Evolutionary conservation across 2,113 vertebrate genomes (phyloP).

Genomic region (Dissostichus mawsoni): DNA sequence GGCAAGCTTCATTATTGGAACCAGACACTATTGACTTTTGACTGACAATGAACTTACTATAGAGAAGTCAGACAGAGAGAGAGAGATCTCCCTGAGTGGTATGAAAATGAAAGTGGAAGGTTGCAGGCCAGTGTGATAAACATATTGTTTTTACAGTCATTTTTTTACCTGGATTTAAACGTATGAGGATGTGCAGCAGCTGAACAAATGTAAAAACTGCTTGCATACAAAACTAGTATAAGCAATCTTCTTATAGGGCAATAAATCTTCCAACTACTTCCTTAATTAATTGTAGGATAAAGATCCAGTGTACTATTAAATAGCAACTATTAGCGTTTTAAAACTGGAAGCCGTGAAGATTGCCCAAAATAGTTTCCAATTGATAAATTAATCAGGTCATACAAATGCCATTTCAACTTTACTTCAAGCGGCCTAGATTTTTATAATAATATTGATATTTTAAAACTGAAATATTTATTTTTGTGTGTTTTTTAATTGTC

Average conservation of each 20-base stretch:
- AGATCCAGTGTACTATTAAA: neutral
- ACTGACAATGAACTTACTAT: conserved; percentile 1
- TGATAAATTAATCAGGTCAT: too few relatives aligned
- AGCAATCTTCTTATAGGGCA: neutral
- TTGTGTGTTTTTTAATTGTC: too few relatives aligned
- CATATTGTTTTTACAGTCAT: neutral
- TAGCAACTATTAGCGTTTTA: too few relatives aligned
- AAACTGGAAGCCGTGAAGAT: too few relatives aligned
- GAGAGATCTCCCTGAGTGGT: neutral
- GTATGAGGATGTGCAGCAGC: neutral
- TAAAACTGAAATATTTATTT: too few relatives aligned
- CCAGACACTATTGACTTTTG: neutral
- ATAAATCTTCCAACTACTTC: neutral
- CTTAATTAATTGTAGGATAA: neutral
- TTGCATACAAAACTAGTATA: neutral
- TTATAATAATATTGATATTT: too few relatives aligned
- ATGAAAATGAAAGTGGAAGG: conserved; percentile 29
- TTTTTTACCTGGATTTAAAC: neutral
- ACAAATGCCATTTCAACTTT: too few relatives aligned
- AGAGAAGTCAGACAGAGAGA: neutral
- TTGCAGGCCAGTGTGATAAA: neutral
- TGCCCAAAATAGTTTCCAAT: too few relatives aligned
- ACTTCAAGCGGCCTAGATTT: too few relatives aligned
- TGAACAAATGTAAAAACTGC: neutral
- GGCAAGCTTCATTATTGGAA: conserved; percentile 3